A percentile compares a stretch with the other conserved stretches of the same genome.
Conservation (phyloP, 2,113 vertebrate species). For the Puffinus mauretanicus region DNA sequence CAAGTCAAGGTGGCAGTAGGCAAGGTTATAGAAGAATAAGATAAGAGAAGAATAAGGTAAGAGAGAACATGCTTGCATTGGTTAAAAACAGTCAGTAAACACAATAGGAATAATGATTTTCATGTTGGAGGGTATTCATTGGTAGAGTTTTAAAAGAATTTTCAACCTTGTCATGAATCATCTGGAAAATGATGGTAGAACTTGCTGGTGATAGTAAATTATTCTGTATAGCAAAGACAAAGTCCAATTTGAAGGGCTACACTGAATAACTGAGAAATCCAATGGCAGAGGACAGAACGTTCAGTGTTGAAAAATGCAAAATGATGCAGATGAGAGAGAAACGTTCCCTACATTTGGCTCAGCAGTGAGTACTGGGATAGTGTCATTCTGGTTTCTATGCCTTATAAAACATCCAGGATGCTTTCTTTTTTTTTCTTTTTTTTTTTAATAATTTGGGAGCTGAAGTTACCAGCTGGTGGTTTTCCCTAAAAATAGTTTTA, state of each 20-base stretch:
- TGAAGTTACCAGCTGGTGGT: slow-evolving; percentile 21
- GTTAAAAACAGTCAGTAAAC: background rate
- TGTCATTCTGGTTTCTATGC: background rate
- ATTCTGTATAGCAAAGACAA: background rate
- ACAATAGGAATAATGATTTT: background rate
- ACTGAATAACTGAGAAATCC: background rate
- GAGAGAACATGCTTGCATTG: background rate
- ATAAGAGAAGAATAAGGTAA: background rate
- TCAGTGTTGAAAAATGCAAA: background rate
- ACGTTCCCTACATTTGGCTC: background rate
- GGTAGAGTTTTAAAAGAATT: background rate
- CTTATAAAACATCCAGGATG: background rate
- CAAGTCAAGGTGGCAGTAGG: background rate
- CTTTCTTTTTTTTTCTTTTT: background rate
- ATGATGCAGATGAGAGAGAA: background rate
- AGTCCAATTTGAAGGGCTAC: background rate
- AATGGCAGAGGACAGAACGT: background rate
- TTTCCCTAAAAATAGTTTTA: slow-evolving; percentile 26
- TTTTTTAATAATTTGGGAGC: background rate
- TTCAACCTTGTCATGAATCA: background rate
- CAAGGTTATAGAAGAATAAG: background rate
- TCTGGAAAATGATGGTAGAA: background rate
- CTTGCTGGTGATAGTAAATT: background rate
- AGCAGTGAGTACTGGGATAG: background rate
- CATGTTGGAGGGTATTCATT: background rate